Evolutionary conservation across 2,113 vertebrate species (phyloP).

Genomic region (Esox niger): DNA sequence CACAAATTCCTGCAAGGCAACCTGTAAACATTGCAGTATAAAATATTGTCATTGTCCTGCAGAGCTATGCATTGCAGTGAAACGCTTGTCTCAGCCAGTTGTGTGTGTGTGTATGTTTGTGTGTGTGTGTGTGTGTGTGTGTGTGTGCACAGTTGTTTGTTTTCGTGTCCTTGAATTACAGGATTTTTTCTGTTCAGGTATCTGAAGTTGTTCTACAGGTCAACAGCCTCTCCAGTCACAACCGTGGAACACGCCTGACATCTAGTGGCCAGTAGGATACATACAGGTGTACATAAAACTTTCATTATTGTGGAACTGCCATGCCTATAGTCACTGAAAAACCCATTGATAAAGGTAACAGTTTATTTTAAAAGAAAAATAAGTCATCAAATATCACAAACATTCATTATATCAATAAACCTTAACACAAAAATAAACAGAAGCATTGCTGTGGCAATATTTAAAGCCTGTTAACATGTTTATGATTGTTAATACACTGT

Average conservation of each 20-base stretch:
- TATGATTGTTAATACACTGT: neutral
- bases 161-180: no score
- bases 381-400: neutral
- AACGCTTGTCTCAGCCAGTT: neutral
- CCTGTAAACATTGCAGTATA: neutral
- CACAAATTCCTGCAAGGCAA: neutral
- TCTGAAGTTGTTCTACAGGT: no score
- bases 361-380: slow-evolving; percentile 11
- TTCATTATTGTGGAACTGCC: neutral
- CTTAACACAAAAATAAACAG: neutral
- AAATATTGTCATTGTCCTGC: neutral
- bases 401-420: neutral
- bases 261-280: neutral
- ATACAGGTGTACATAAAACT: neutral
- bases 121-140: no score
- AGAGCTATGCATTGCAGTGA: slow-evolving; percentile 9
- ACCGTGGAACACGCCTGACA: neutral
- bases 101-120: no score
- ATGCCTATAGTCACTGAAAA: neutral
- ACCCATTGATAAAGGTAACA: neutral
- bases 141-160: no score
- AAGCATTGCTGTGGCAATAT: neutral
- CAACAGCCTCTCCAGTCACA: neutral
- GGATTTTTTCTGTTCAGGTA: no score
- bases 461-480: neutral